Evolutionary conservation across 2,113 vertebrate genomes (phyloP).

Genomic region (Poecilia latipinna): DNA sequence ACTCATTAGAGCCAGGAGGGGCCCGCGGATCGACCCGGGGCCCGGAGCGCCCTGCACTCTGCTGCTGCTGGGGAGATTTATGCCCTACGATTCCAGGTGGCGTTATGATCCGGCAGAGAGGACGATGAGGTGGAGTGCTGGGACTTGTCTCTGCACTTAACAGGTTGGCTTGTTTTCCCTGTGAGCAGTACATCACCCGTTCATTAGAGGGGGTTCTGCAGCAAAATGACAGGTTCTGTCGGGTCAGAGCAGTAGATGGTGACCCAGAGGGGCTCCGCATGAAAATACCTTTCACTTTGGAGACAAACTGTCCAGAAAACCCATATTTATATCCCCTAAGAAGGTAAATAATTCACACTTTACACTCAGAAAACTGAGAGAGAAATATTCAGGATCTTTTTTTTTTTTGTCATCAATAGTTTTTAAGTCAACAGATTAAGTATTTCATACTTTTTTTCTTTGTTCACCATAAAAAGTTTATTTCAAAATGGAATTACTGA

Average conservation of each 20-base stretch:
- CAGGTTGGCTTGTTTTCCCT: constrained; percentile 37
- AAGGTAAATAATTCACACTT: not conserved
- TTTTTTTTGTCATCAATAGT: no score
- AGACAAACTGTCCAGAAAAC: not conserved
- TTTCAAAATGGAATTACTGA: no score
- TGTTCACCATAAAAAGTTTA: no score
- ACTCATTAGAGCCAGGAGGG: constrained; percentile 56
- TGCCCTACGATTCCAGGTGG: constrained; percentile 74
- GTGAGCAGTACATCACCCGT: constrained; percentile 6
- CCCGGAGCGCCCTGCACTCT: constrained; percentile 45
- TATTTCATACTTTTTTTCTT: no score
- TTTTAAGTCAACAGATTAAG: no score
- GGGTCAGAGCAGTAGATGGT: not conserved
- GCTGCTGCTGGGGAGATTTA: constrained; percentile 73
- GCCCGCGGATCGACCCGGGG: not conserved
- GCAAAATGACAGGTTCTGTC: constrained; percentile 37
- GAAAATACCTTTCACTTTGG: not conserved
- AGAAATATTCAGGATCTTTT: no score
- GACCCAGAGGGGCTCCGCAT: not conserved
- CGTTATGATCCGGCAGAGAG: constrained; percentile 42
- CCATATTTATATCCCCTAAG: not conserved
- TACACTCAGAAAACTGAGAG: no score
- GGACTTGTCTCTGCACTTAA: constrained; percentile 59
- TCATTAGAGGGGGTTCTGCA: constrained; percentile 1
- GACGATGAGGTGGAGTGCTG: constrained; percentile 56